Evolutionary conservation across 2,797 vertebrate genomes (phyloP), one percentile per base, ranked within the genome.

Genomic region (Arrhamphus sclerolepis): DNA sequence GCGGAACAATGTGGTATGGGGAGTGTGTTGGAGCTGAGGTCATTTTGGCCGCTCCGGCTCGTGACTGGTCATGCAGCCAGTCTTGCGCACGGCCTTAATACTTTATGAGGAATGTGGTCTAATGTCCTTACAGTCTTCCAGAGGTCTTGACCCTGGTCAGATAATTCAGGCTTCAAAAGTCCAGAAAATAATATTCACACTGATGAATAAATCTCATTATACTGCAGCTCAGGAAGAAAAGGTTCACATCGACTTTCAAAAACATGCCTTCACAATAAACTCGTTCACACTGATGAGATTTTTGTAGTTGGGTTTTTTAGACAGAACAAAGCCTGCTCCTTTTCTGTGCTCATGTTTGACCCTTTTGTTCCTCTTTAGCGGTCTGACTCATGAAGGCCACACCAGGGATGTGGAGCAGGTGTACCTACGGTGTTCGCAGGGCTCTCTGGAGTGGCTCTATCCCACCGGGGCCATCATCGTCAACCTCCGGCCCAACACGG

Each of bases 321-420:
- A 17, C 11, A 46, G 13, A 4, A 46, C 21, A 10, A 46, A 26
- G 24, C 24, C 24, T 26, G 24, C 24, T 26, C 2, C 24, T 41
- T 24, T 3, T 51, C 40, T 39, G 1, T n/a, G n/a, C n/a, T n/a
- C n/a, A n/a, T n/a, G n/a, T 38, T 28, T 38, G 5, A 16, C 7
- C 16, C 41, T 55, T 62, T 58, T 55, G 43, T n/a, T 51, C 20
- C 64, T 63, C 61, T 50, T 10, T 75, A 99, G 97, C 24, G 98
- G 98, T 19, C 90, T 99, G 77, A 98, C 96, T 1, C 97, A 98
- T 0, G 96, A 98, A 84, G 92, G 94, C 28, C 97, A 97, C 87
- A 84, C 92, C 78, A 94, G 97, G 87, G 98, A 99, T 50, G 97
- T 99, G 72, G 97, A 98, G 75, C 98, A 99, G 93, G 96, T 99